These are phyloP conservation scores for Caenorhabditis elegans DNA, from an alignment of 1,140 invertebrate genomes.

Conservation along the genomic window DNA sequence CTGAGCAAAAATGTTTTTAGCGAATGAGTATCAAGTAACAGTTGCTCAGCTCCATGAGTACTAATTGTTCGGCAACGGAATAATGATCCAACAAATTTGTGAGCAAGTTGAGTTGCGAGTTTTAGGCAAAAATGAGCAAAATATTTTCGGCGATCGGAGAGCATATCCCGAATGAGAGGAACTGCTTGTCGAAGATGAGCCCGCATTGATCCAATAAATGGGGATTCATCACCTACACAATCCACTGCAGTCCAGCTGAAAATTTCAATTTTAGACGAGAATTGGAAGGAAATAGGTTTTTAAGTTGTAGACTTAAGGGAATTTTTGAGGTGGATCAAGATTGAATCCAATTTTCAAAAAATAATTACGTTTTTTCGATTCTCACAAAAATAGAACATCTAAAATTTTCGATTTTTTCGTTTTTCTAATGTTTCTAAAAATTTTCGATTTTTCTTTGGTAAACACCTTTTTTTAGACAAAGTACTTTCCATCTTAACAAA, in stretches of 20 bases:
- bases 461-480: too few species aligned
- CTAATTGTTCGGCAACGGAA: conserved; percentile 92
- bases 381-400: too few species aligned
- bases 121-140: conserved; percentile 96
- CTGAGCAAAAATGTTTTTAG: conserved; percentile 93
- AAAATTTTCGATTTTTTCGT: too few species aligned
- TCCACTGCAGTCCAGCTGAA: conserved; percentile 84
- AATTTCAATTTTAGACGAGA: conserved; percentile 24
- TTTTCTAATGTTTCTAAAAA: too few species aligned
- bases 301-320: too few species aligned
- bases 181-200: conserved; percentile 84
- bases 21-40: conserved; percentile 95
- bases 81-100: conserved; percentile 87
- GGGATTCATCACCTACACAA: conserved; percentile 92
- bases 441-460: too few species aligned
- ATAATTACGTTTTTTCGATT: too few species aligned
- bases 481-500: too few species aligned
- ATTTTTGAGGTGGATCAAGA: too few species aligned
- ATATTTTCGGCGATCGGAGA: conserved; percentile 92
- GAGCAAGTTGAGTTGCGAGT: conserved; percentile 78
- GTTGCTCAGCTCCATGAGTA: conserved; percentile 79
- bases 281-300: too few species aligned
- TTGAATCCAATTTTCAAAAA: too few species aligned
- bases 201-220: conserved; percentile 86
- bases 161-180: conserved; percentile 83